Percentiles rank a stretch among this genome's conserved stretches.
Evolutionary conservation across 2,797 vertebrate species (phyloP).

Genomic region (Clarias fuscus): DNA sequence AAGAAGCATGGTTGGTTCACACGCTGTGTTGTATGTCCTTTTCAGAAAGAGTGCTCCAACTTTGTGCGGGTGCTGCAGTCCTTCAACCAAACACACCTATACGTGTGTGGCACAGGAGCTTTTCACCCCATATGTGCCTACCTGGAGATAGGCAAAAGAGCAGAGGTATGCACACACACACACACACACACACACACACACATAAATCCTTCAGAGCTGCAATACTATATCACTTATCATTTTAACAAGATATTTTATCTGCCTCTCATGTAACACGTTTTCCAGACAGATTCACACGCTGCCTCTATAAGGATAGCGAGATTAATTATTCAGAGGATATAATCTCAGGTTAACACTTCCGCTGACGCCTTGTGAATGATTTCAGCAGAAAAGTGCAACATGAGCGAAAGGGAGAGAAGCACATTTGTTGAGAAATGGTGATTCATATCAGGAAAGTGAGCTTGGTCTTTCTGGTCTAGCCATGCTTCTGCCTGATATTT

Average conservation of each 20-base stretch:
- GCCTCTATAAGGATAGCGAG: slow-evolving; percentile 28
- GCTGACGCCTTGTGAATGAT: slow-evolving; percentile 55
- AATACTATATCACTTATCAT: background rate
- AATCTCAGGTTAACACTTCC: slow-evolving; percentile 43
- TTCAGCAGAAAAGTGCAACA: slow-evolving; percentile 58
- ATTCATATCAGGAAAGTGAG: slow-evolving; percentile 54
- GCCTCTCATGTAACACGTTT: slow-evolving; percentile 29
- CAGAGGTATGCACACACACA: slow-evolving; percentile 80
- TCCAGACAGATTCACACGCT: slow-evolving; percentile 29
- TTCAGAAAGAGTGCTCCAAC: slow-evolving; percentile 96
- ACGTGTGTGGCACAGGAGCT: slow-evolving; percentile 94
- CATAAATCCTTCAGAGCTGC: background rate
- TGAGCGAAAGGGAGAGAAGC: slow-evolving; percentile 34
- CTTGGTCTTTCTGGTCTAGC: slow-evolving; percentile 49
- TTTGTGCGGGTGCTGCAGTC: slow-evolving; percentile 93
- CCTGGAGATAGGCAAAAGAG: slow-evolving; percentile 92
- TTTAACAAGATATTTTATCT: slow-evolving; percentile 22
- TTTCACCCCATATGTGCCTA: slow-evolving; percentile 96
- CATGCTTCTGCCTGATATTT: slow-evolving; percentile 63
- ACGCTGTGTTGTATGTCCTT: slow-evolving; percentile 23
- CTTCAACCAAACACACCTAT: slow-evolving; percentile 95
- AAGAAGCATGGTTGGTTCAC: background rate
- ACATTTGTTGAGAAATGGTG: slow-evolving; percentile 41
- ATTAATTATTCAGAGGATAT: slow-evolving; percentile 43
- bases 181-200: slow-evolving; percentile 9